Evolutionary conservation across 2,888 invertebrate genomes (phyloP).

Genomic region (Acutogordius australiensis): DNA sequence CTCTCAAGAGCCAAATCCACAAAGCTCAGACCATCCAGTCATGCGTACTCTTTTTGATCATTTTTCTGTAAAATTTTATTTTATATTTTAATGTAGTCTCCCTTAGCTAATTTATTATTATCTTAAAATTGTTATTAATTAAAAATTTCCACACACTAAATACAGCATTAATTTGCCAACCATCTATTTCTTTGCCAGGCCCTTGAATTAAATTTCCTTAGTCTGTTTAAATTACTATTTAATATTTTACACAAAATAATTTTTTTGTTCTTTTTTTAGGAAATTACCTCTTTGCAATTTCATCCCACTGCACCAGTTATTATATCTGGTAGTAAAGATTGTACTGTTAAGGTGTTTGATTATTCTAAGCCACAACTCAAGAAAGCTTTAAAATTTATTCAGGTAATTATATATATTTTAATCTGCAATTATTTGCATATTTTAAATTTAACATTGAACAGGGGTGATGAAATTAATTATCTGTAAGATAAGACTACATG

Average conservation of each 20-base stretch:
- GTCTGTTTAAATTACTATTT: constrained; percentile 11
- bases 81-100: not conserved
- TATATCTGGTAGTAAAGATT: constrained; percentile 72
- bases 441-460: no score
- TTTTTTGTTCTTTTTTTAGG: constrained; percentile 25
- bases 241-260: constrained; percentile 6
- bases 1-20: not conserved
- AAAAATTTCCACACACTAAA: no score
- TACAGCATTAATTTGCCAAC: not conserved
- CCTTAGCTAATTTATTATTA: no score
- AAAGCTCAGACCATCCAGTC: constrained; percentile 50
- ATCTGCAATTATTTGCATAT: no score
- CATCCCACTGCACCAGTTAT: constrained; percentile 77
- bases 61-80: constrained; percentile 33
- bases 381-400: constrained; percentile 60
- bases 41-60: constrained; percentile 89
- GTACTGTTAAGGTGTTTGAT: constrained; percentile 77
- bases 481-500: no score
- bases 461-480: no score
- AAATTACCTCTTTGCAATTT: constrained; percentile 79
- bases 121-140: no score
- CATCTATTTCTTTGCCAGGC: not conserved
- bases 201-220: not conserved
- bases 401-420: no score
- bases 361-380: constrained; percentile 93